Conservation (phyloP, 2,888 invertebrate genomes). For the Drosophila setosimentum region DNA sequence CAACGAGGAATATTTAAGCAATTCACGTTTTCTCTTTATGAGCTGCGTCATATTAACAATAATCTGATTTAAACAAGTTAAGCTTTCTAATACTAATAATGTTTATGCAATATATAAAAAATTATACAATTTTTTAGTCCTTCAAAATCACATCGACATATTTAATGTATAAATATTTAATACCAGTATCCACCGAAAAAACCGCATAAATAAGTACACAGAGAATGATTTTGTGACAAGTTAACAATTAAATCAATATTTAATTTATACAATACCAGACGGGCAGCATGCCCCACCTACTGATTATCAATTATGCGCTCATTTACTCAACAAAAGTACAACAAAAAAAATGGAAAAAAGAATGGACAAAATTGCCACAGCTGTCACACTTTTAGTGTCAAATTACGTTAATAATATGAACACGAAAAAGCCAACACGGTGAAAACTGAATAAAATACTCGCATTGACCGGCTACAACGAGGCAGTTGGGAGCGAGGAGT, state of each 20-base stretch:
- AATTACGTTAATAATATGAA: slow-evolving; percentile 69
- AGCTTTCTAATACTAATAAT: background rate
- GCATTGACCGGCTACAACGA: slow-evolving; percentile 24
- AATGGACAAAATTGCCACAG: slow-evolving; percentile 29
- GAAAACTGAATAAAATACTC: slow-evolving; percentile 56
- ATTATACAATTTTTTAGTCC: slow-evolving; percentile 4
- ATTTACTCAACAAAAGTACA: slow-evolving; percentile 12
- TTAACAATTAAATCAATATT: slow-evolving; percentile 61
- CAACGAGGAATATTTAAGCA: background rate
- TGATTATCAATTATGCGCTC: slow-evolving; percentile 40
- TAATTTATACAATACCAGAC: slow-evolving; percentile 44
- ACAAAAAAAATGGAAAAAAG: slow-evolving; percentile 23
- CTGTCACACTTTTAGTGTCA: slow-evolving; percentile 70
- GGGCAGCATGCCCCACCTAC: background rate
- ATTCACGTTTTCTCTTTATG: too few relatives aligned
- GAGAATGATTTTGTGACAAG: slow-evolving; percentile 50
- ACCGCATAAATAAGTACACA: slow-evolving; percentile 29
- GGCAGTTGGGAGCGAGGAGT: background rate
- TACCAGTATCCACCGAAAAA: background rate
- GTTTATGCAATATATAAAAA: background rate
- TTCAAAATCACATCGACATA: background rate
- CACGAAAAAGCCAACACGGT: slow-evolving; percentile 34
- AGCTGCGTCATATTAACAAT: background rate
- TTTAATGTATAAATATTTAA: slow-evolving; percentile 1
- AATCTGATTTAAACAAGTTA: background rate